Percentiles rank a stretch among this genome's conserved stretches.
phyloP scores from a whole-genome alignment of 2,113 vertebrate genomes.

The Microtus oregoni region DNA sequence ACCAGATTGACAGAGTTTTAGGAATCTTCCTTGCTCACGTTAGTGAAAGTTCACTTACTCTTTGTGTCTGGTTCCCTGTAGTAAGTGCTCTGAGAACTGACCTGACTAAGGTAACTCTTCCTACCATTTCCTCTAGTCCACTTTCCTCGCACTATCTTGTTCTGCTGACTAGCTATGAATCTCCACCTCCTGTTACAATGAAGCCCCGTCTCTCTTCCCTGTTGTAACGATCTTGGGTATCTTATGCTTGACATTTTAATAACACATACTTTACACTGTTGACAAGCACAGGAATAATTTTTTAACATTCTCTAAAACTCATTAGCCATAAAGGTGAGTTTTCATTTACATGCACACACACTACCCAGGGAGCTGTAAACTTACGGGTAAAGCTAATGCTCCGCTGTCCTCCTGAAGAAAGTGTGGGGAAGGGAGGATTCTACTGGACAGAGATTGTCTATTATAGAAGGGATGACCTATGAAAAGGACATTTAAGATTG shows the following conservation, averaged over 20 bases:
- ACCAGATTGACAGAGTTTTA: neutral
- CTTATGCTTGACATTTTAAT: neutral
- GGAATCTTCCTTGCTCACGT: neutral
- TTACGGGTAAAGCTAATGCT: neutral
- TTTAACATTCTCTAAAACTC: neutral
- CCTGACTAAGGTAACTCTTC: neutral
- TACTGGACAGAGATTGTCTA: slow-evolving; percentile 43
- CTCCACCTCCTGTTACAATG: neutral
- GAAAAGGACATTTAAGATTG: slow-evolving; percentile 62
- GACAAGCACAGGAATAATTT: neutral
- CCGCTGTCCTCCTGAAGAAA: neutral
- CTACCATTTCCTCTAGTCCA: neutral
- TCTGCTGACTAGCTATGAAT: neutral
- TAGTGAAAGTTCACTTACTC: neutral
- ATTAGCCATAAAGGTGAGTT: neutral
- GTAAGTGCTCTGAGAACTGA: neutral
- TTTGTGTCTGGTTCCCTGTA: neutral
- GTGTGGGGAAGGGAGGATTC: neutral
- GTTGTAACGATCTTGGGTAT: neutral
- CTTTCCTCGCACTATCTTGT: neutral
- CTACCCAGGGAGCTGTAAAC: neutral
- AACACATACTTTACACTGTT: neutral
- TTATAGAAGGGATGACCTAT: slow-evolving; percentile 29
- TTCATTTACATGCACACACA: neutral
- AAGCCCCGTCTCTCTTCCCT: neutral